These are phyloP conservation scores for Ophioderma brevispina DNA, from an alignment of 35 echinoderm and acorn worm genomes.

Conservation along the genomic window DNA sequence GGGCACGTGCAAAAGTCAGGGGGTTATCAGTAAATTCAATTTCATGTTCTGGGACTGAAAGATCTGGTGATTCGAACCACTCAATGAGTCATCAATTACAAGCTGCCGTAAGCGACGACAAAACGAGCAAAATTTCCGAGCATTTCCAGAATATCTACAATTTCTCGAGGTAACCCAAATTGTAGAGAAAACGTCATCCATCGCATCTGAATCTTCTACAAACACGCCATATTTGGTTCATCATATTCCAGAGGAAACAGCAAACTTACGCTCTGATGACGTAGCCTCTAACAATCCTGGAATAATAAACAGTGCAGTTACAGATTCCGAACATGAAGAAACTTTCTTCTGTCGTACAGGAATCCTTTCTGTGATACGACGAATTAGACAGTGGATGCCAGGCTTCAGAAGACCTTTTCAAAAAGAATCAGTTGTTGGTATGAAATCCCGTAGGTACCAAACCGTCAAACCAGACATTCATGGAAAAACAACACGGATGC, in stretches of 20 bases:
- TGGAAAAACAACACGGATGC: constrained; percentile 11
- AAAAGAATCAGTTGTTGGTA: background rate
- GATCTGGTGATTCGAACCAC: no score
- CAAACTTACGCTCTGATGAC: no score
- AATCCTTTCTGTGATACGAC: background rate
- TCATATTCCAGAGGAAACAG: no score
- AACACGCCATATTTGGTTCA: no score
- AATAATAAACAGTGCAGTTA: no score
- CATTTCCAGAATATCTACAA: background rate
- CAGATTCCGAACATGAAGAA: no score
- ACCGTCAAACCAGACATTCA: background rate
- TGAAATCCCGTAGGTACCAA: background rate
- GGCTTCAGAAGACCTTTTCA: background rate
- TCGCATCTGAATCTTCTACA: no score
- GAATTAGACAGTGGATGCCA: background rate
- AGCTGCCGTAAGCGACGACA: no score
- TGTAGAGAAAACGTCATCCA: background rate
- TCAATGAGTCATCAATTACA: no score
- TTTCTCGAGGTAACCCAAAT: background rate
- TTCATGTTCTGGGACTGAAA: no score
- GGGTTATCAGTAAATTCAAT: background rate
- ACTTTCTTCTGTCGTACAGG: background rate
- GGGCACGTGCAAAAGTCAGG: constrained; percentile 4
- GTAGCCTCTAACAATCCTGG: no score
- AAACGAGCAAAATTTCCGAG: no score